Evolutionary conservation across 2,888 invertebrate species (phyloP), one percentile per base, ranked within the genome.

Genomic region (Halocaridina rubra): DNA sequence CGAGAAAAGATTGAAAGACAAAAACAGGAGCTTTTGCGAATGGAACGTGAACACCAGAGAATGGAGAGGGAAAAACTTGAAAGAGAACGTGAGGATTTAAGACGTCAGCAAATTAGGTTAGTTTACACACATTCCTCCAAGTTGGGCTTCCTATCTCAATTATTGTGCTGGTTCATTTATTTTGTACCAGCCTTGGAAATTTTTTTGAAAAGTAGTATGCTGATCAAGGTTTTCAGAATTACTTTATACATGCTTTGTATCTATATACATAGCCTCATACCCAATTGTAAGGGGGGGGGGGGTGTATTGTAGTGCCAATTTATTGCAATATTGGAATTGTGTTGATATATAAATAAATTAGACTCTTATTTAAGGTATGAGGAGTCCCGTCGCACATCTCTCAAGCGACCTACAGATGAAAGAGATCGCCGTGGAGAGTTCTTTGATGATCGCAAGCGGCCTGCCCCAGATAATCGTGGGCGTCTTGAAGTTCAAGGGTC

Each of bases 41-140:
- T 97, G 88, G 96, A 97, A 90, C 93, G 96, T 19, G 97, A 97
- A 90, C 93, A 96, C 74, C 96, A 96, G 90, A 94, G 96, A 94
- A 32, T 93, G 77, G 94, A 94, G 89, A 91, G 74, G 94, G 95
- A 91, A 89, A 90, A 91, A 75, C 89, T 91, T 46, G 91, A 91
- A 86, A 88, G 94, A 89, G 97, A 97, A 90, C 94, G 96, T 89
- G 93, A 97, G 27, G 89, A 89, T 77, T 84, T 89, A 5, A 81
- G 88, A 10, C 77, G 86, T 13, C 86, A 88, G 33, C 89, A 91
- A 29, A 90, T 89, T 90, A 88, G 84, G 78, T 85, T 29, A 33
- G 75, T 77, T 8, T 69, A 30, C n/a, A 30, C 19, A 30, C 69
- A n/a, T n/a, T n/a, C n/a, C n/a, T n/a, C n/a, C n/a, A n/a, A n/a